Conservation (phyloP, 2,797 vertebrate genomes). For the Sus cebifrons region DNA sequence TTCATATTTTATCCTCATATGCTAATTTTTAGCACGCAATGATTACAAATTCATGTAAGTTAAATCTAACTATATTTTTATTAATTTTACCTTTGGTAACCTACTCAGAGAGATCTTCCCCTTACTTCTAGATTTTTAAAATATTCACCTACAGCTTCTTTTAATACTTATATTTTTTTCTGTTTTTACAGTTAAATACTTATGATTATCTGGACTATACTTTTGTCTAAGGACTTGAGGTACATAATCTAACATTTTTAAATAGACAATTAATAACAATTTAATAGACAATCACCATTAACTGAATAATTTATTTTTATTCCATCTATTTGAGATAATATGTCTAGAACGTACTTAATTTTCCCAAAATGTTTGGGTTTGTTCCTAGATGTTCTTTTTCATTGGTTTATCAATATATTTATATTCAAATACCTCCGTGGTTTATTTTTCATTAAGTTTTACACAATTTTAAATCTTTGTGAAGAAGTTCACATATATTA, state of each 20-base stretch:
- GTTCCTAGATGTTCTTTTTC: background rate
- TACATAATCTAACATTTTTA: background rate
- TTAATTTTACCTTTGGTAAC: constrained; percentile 12
- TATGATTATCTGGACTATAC: constrained; percentile 6
- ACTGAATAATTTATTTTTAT: constrained; percentile 34
- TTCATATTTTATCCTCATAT: background rate
- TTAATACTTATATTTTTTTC: constrained; percentile 3
- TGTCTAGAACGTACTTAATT: background rate
- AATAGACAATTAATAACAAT: background rate
- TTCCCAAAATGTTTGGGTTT: background rate
- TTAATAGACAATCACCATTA: background rate
- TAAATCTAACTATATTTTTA: background rate
- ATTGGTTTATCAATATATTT: background rate
- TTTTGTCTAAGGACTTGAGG: background rate
- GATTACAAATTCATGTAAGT: background rate
- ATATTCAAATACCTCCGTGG: background rate
- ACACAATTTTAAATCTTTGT: constrained; percentile 31
- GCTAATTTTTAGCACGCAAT: background rate
- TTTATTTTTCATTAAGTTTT: background rate
- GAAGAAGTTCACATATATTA: background rate
- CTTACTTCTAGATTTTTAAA: background rate
- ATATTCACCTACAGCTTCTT: constrained; percentile 21
- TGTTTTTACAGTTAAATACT: background rate
- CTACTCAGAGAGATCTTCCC: background rate
- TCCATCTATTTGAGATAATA: background rate